These are phyloP conservation scores for Nestor notabilis DNA, from an alignment of 2,113 vertebrate species.

Conservation along the genomic window DNA sequence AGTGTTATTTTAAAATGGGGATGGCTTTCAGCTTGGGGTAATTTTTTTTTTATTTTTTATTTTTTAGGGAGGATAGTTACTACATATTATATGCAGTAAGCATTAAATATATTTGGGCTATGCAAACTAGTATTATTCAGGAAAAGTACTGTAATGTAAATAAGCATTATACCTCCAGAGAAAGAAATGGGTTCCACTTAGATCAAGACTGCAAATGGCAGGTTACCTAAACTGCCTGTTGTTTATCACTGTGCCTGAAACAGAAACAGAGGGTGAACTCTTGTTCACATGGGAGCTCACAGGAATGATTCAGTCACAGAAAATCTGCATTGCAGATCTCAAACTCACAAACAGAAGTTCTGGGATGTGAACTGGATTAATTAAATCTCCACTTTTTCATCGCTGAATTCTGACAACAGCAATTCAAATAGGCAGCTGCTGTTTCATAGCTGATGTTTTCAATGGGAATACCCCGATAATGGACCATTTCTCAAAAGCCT, in stretches of 20 bases:
- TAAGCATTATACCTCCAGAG: background rate
- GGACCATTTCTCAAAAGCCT: background rate
- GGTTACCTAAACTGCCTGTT: background rate
- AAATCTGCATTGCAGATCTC: background rate
- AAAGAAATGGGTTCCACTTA: background rate
- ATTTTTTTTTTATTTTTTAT: background rate
- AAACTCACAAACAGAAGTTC: background rate
- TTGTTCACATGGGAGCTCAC: background rate
- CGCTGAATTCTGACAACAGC: background rate
- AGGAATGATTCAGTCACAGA: background rate
- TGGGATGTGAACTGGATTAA: background rate
- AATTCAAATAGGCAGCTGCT: background rate
- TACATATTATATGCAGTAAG: background rate
- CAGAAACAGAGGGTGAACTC: background rate
- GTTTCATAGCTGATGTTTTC: background rate
- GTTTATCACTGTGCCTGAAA: background rate
- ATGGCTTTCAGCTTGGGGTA: background rate
- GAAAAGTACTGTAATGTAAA: background rate
- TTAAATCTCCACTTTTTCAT: background rate
- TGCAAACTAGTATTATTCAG: background rate
- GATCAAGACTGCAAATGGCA: background rate
- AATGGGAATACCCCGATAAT: background rate
- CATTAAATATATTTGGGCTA: background rate
- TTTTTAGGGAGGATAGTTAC: background rate
- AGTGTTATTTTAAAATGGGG: constrained; percentile 61